Conservation (phyloP, 2,113 vertebrate genomes). For the Helogale parvula region DNA sequence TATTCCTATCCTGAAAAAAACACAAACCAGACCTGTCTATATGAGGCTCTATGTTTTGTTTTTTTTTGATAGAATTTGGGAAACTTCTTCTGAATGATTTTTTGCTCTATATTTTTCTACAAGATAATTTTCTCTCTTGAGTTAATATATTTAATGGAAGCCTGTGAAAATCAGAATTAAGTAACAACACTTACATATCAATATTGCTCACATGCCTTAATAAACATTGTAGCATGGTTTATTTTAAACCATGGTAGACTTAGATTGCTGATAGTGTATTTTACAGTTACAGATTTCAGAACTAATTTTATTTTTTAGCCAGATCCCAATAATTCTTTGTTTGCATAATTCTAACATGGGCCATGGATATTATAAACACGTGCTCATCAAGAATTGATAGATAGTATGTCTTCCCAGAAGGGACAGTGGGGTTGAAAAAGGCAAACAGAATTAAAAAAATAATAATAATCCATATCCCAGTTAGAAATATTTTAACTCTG, state of each 20-base stretch:
- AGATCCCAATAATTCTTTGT: neutral
- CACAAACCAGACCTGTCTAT: neutral
- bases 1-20: neutral
- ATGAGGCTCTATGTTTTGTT: neutral
- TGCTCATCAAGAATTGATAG: neutral
- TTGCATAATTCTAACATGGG: neutral
- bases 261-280: neutral
- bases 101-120: neutral
- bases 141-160: neutral
- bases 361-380: neutral
- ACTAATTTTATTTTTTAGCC: conserved; percentile 7
- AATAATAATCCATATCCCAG: neutral
- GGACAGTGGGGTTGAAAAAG: neutral
- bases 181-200: neutral
- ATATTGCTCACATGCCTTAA: neutral
- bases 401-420: neutral
- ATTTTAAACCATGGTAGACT: neutral
- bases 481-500: conserved; percentile 32
- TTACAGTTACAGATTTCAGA: neutral
- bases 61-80: neutral
- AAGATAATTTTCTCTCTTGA: neutral
- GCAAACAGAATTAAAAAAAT: neutral
- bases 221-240: conserved; percentile 3
- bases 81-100: neutral
- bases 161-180: conserved; percentile 24